Base-by-base conservation (phyloP, 1,140 invertebrate genomes). In the Macrobrachium nipponense region DNA sequence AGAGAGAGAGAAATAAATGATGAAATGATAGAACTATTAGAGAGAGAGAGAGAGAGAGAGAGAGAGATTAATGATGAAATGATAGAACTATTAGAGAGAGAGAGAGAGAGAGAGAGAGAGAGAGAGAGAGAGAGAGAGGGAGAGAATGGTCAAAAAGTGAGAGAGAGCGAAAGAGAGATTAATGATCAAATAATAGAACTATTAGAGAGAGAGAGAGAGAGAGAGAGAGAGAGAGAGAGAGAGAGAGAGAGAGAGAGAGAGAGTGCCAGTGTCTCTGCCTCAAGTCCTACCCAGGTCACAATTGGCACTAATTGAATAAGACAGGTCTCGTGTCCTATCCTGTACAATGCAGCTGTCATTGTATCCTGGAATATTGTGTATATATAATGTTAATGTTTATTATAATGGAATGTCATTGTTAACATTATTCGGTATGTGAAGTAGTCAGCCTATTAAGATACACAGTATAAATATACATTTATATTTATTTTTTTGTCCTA, bases 211-310 rank as follows among this genome's bases (percentile, higher is more conserved):
- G 68, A 79, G 77, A 79, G 77, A 62, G 59, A 79, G n/a, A 62
- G 59, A 62, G 20, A 79, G 77, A 79, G 20, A 79, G 77, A 79
- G 60, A 79, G 77, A 79, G 60, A 79, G 77, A 79, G 77, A 79
- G 77, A 79, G 77, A 60, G 14, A 6, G 58, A 7, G 68, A 72
- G 68, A 72, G 68, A 72, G 68, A 72, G 68, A 76, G 73, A 76
- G 58, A 76, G 73, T 58, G 58, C 44, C 18, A 75, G 51, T 23
- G 15, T 8, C 20, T 36, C 27, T 36, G 27, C 27, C 27, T 36
- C 27, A 36, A 15, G 44, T 20, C 72, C 36, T 12, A 51, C 23
- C 44, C 23, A 51, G 23, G 36, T 43, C 72, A 75, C 12, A 12
- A 75, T 12, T 44, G 44, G 7, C 14, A 51, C 10, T 44, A 75